phyloP scores from a whole-genome alignment of 2,113 vertebrate genomes.

The Silurus asotus region DNA sequence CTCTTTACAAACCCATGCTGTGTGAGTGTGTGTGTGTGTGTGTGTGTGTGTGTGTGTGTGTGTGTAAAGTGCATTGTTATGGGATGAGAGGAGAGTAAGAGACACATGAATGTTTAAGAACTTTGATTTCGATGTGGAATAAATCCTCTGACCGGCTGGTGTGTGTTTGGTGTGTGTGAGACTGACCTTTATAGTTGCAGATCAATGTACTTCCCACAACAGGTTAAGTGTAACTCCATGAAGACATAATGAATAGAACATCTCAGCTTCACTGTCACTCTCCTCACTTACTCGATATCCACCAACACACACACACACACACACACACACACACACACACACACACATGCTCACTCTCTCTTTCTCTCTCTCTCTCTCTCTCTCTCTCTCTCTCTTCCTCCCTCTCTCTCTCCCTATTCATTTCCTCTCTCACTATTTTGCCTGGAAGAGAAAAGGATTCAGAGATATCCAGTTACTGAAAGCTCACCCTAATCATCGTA shows the following conservation, averaged over 20 bases:
- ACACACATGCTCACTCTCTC: neutral
- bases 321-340: too few species aligned
- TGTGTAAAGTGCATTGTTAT: neutral
- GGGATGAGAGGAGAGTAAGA: neutral
- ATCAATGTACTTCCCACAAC: slow-evolving; percentile 15
- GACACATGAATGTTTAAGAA: neutral
- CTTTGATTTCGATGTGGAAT: neutral
- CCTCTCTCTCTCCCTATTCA: neutral
- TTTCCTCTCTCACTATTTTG: neutral
- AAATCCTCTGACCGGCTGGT: neutral
- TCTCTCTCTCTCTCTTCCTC: slow-evolving; percentile 7
- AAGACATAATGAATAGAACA: slow-evolving; percentile 18
- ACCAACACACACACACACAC: too few species aligned
- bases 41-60: neutral
- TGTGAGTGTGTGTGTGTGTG: neutral
- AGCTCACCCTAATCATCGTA: slow-evolving; percentile 23
- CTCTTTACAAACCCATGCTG: slow-evolving; percentile 3
- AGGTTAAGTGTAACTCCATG: slow-evolving; percentile 31
- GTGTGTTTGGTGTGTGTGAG: slow-evolving; percentile 13
- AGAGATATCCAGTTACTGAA: slow-evolving; percentile 39
- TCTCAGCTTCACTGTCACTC: neutral
- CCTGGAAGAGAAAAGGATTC: slow-evolving; percentile 18
- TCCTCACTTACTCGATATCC: neutral
- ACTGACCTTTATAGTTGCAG: neutral
- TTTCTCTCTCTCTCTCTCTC: slow-evolving; percentile 5